Percentiles rank a stretch among this genome's conserved stretches.
Evolutionary conservation across 2,888 invertebrate genomes (phyloP).

Genomic region (Leptarthrus brevirostris): DNA sequence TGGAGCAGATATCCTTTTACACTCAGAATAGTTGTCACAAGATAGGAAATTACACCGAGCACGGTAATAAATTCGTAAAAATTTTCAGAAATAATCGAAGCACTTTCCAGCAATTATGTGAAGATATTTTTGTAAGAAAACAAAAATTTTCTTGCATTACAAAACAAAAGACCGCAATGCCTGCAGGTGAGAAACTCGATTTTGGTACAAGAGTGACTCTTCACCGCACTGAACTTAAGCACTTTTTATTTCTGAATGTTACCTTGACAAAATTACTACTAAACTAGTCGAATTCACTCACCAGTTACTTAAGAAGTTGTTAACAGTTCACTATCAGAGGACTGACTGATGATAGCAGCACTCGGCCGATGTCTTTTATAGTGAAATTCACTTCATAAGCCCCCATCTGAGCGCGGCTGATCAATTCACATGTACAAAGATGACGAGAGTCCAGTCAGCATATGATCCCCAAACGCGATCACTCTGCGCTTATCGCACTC

Average conservation of each 20-base stretch:
- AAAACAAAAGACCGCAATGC: slow-evolving; percentile 9
- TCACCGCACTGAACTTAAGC: slow-evolving; percentile 2
- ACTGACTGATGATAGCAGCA: slow-evolving; percentile 18
- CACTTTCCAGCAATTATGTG: no score
- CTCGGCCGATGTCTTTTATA: slow-evolving; percentile 29
- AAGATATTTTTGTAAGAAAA: no score
- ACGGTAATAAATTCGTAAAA: no score
- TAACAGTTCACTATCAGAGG: slow-evolving; percentile 17
- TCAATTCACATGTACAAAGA: background rate
- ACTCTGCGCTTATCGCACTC: no score
- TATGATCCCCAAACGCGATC: background rate
- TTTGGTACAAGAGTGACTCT: background rate
- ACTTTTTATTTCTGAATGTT: background rate
- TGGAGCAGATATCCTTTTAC: no score
- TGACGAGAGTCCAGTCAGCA: slow-evolving; percentile 22
- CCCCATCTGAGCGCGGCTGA: no score
- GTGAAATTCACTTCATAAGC: slow-evolving; percentile 12
- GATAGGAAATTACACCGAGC: no score
- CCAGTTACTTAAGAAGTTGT: no score
- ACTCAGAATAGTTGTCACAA: no score
- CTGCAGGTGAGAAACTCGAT: background rate
- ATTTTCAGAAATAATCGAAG: no score
- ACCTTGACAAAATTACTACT: no score
- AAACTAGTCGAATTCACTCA: background rate
- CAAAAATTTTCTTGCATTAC: background rate